A percentile compares a stretch with the other conserved stretches of the same genome.
Conservation (phyloP, 2,888 invertebrate genomes). For the Rhyacophila evoluta region DNA sequence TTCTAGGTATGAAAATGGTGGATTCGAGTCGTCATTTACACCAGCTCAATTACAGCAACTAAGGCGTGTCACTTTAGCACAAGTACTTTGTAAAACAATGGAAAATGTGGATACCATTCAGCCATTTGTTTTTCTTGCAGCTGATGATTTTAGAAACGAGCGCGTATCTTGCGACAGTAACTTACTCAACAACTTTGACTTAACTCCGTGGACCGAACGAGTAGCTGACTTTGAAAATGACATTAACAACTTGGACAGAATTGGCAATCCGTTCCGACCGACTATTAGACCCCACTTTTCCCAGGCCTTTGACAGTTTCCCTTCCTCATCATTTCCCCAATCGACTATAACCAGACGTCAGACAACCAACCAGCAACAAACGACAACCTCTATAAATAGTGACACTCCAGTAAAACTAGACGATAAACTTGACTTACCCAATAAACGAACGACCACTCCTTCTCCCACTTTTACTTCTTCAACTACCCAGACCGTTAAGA, state of each 20-base stretch:
- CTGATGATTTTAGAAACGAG: constrained; percentile 72
- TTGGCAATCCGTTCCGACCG: constrained; percentile 34
- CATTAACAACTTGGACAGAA: constrained; percentile 56
- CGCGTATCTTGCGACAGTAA: constrained; percentile 71
- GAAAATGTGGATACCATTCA: constrained; percentile 76
- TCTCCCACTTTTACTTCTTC: constrained; percentile 54
- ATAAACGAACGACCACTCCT: constrained; percentile 53
- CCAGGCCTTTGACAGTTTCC: constrained; percentile 8
- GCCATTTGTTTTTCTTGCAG: constrained; percentile 77
- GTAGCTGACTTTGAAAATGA: constrained; percentile 56
- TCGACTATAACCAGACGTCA: constrained; percentile 23
- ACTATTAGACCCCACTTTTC: constrained; percentile 35
- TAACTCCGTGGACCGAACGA: constrained; percentile 74
- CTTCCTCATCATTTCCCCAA: not conserved
- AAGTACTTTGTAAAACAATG: constrained; percentile 78
- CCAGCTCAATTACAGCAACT: constrained; percentile 82
- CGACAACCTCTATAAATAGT: constrained; percentile 33
- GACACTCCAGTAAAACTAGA: constrained; percentile 35
- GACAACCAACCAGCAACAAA: constrained; percentile 26
- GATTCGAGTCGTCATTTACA: constrained; percentile 80
- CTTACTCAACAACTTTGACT: constrained; percentile 70
- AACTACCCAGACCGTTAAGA: constrained; percentile 56
- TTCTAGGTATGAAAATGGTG: constrained; percentile 80
- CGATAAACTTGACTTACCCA: constrained; percentile 42
- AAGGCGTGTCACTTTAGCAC: constrained; percentile 77